phyloP scores from a whole-genome alignment of 2,113 vertebrate species.

The Platycercus adscitus region DNA sequence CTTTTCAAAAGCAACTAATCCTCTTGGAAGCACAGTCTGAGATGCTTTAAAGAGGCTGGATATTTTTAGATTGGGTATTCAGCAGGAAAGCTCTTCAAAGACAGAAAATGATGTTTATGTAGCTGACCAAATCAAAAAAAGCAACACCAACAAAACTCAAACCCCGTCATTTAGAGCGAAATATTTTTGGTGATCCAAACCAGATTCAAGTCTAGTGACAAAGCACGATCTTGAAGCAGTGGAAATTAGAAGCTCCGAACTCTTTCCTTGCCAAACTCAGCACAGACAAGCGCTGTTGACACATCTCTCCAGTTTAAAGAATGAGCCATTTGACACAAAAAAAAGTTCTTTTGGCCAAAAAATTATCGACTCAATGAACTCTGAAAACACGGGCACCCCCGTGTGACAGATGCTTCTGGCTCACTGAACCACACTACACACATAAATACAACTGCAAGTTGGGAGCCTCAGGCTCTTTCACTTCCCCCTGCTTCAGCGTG shows the following conservation, averaged over 20 bases:
- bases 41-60: neutral
- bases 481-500: neutral
- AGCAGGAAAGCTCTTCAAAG: conserved; percentile 16
- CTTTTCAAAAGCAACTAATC: neutral
- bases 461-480: neutral
- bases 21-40: neutral
- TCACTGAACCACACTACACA: neutral
- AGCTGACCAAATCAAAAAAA: conserved; percentile 17
- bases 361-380: neutral
- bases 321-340: neutral
- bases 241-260: conserved; percentile 1
- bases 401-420: neutral
- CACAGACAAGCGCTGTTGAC: neutral
- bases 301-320: neutral
- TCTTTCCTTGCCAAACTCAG: conserved; percentile 10
- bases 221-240: neutral
- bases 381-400: neutral
- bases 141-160: conserved; percentile 9
- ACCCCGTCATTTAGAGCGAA: neutral
- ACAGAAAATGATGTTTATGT: neutral
- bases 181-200: conserved; percentile 11
- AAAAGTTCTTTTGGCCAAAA: neutral
- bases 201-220: neutral
- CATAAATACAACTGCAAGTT: neutral
- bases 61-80: conserved; percentile 28